Percentiles rank a stretch among this genome's conserved stretches.
phyloP scores from a whole-genome alignment of 2,797 vertebrate species.

The Craterocephalus amniculus region DNA sequence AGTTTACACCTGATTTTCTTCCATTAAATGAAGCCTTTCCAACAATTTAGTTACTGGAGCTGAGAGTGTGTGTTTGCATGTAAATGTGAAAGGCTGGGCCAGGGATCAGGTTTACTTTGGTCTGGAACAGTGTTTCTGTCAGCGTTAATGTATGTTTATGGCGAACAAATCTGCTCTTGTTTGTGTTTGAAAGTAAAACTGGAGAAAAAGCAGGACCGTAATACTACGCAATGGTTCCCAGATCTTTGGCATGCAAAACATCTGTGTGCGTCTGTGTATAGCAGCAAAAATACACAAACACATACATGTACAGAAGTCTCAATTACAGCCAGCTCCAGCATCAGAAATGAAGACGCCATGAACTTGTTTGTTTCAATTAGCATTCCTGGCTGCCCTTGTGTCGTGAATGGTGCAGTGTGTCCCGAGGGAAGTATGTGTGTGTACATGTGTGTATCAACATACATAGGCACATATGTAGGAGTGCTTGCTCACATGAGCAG shows the following conservation, averaged over 20 bases:
- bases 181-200: constrained; percentile 62
- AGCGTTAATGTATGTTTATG: constrained; percentile 60
- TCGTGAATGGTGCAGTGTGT: constrained; percentile 68
- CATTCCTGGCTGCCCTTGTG: constrained; percentile 81
- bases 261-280: constrained; percentile 7
- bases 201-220: constrained; percentile 68
- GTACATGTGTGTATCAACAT: constrained; percentile 16
- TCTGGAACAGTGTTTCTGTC: constrained; percentile 52
- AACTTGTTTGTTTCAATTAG: constrained; percentile 80
- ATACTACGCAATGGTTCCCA: constrained; percentile 70
- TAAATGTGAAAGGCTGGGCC: constrained; percentile 39
- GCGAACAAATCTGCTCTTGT: constrained; percentile 55
- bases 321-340: constrained; percentile 64
- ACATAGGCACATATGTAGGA: neutral
- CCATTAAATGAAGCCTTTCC: constrained; percentile 31
- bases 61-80: constrained; percentile 49
- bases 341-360: constrained; percentile 73
- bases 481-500: constrained; percentile 55
- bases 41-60: constrained; percentile 30
- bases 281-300: constrained; percentile 14
- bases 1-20: constrained; percentile 11
- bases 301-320: constrained; percentile 58
- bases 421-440: constrained; percentile 54
- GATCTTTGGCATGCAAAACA: constrained; percentile 59
- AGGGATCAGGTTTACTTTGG: constrained; percentile 50